Conservation (phyloP, 2,113 vertebrate genomes). For the Laticauda colubrina region DNA sequence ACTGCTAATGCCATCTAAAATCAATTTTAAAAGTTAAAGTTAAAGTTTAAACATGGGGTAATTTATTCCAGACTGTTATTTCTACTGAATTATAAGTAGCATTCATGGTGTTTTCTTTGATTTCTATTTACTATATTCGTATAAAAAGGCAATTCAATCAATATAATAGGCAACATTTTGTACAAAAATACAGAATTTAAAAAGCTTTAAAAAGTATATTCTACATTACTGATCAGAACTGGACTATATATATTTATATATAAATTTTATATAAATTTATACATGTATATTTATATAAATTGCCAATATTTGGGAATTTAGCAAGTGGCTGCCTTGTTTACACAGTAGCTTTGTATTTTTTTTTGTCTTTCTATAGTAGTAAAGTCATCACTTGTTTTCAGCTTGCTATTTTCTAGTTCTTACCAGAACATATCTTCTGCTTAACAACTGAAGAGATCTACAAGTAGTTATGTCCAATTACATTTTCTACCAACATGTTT, state of each 20-base stretch:
- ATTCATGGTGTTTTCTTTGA: constrained; percentile 76
- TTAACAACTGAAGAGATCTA: constrained; percentile 54
- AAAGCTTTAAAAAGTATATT: constrained; percentile 83
- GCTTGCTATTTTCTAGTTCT: constrained; percentile 47
- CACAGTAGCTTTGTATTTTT: constrained; percentile 55
- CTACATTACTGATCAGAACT: constrained; percentile 75
- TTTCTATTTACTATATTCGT: constrained; percentile 70
- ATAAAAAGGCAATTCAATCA: constrained; percentile 68
- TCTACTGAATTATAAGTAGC: constrained; percentile 70
- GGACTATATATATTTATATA: constrained; percentile 77
- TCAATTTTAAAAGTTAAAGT: constrained; percentile 53
- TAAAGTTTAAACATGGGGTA: constrained; percentile 52
- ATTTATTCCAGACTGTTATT: constrained; percentile 63
- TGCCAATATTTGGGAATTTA: constrained; percentile 72
- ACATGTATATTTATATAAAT: constrained; percentile 69
- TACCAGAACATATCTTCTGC: constrained; percentile 49
- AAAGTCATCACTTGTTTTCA: constrained; percentile 60
- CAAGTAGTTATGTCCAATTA: constrained; percentile 56
- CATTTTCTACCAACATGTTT: constrained; percentile 49
- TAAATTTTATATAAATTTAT: constrained; percentile 66
- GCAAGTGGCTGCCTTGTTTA: constrained; percentile 67
- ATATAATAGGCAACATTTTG: constrained; percentile 77
- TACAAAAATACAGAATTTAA: constrained; percentile 85
- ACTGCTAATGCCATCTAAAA: constrained; percentile 52
- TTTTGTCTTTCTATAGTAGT: constrained; percentile 47